phyloP scores from a whole-genome alignment of 2,888 invertebrate genomes.

The Drosophila helvetica region DNA sequence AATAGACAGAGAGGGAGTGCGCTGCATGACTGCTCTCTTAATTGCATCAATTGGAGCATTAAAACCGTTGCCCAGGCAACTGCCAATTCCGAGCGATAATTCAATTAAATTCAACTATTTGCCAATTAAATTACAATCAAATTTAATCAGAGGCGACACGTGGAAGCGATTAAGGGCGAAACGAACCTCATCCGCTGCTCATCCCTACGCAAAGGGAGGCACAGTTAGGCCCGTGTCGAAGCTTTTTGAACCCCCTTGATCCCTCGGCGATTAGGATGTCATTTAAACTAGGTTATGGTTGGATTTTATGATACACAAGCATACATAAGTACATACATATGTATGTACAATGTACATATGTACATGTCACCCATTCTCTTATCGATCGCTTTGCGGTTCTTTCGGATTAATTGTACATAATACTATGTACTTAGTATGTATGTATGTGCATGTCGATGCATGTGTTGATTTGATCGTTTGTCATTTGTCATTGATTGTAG shows the following conservation, averaged over 20 bases:
- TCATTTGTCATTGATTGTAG: conserved; percentile 59
- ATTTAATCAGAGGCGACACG: conserved; percentile 28
- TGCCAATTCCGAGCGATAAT: conserved; percentile 25
- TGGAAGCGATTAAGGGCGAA: conserved; percentile 35
- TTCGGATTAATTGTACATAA: conserved; percentile 15
- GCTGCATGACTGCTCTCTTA: conserved; percentile 41
- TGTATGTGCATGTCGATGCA: conserved; percentile 1
- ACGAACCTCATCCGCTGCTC: background rate
- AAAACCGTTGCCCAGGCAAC: conserved; percentile 49
- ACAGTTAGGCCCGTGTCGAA: conserved; percentile 1
- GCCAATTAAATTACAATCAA: conserved; percentile 39
- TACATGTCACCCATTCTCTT: conserved; percentile 16
- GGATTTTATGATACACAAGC: background rate
- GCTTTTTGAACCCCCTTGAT: conserved; percentile 1
- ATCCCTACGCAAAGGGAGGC: conserved; percentile 8
- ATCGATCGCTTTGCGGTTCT: conserved; percentile 13
- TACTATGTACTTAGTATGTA: conserved; percentile 1
- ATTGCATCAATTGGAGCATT: conserved; percentile 74
- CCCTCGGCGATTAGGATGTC: background rate
- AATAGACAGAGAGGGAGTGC: conserved; percentile 10
- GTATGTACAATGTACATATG: no score
- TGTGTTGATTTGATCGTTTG: conserved; percentile 39
- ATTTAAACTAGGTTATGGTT: conserved; percentile 30
- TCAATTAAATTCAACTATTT: conserved; percentile 48
- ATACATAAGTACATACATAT: no score